phyloP scores from a whole-genome alignment of 2,888 invertebrate species.

The Epinotia bilunana region DNA sequence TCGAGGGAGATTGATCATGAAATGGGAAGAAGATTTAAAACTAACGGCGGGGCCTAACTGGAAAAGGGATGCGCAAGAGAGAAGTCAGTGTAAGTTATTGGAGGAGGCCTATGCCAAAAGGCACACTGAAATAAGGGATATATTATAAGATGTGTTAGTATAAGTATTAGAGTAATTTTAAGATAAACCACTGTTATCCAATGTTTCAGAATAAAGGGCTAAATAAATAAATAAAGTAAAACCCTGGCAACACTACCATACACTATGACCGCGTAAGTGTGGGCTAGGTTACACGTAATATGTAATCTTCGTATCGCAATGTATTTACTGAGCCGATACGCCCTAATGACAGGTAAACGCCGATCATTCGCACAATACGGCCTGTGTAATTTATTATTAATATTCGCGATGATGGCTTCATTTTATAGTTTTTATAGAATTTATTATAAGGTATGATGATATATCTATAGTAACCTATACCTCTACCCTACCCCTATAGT shows the following conservation, averaged over 20 bases:
- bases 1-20: too few species aligned
- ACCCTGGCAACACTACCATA: conserved; percentile 57
- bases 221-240: too few species aligned
- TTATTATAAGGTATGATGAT: conserved; percentile 5
- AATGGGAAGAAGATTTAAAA: too few species aligned
- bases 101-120: too few species aligned
- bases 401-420: conserved; percentile 20
- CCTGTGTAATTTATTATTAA: conserved; percentile 39
- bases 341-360: conserved; percentile 42
- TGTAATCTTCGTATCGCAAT: conserved; percentile 37
- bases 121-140: too few species aligned
- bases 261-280: conserved; percentile 23
- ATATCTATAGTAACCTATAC: not conserved
- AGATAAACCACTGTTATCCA: too few species aligned
- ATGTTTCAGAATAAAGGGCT: too few species aligned
- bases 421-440: conserved; percentile 10
- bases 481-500: not conserved
- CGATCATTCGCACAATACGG: conserved; percentile 35
- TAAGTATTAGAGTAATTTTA: too few species aligned
- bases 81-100: too few species aligned
- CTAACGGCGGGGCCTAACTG: too few species aligned
- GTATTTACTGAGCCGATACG: conserved; percentile 38
- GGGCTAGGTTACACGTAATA: conserved; percentile 33
- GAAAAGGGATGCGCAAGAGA: too few species aligned
- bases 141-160: too few species aligned